Base-by-base conservation (phyloP, 2,888 invertebrate species). In the Leptopilina myrica region DNA sequence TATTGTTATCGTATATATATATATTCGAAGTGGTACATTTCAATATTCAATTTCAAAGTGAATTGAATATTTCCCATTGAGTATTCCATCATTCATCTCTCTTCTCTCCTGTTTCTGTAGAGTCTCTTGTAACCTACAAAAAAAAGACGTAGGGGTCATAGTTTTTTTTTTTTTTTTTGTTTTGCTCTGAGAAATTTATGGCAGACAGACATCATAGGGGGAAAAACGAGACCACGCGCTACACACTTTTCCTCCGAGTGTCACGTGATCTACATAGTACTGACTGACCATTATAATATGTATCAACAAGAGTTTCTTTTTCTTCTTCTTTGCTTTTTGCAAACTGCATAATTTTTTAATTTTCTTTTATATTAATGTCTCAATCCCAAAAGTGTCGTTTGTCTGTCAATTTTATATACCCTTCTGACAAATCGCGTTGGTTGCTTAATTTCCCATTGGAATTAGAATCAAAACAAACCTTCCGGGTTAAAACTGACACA, bases 391-490 rank as follows among this genome's bases (percentile, higher is more conserved):
- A 73, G 73, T 33, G 14, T 56, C 33, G 56, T 73, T 73, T n/a
- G 7, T 56, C 73, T 56, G 9, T 73, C 33, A n/a, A 40, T 69
- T 49, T 9, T 33, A 33, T 3, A 33, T 20, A 20, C 20, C 5
- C 33, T 33, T 26, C 56, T 56, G 73, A 56, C 40, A 53, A 33
- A 59, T 73, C 26, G 12, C 49, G 56, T n/a, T n/a, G 53, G 73
- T 56, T 56, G 56, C 73, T 73, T 73, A 73, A 73, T 73, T 73
- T 73, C 73, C 56, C 73, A 73, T 73, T 59, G 73, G 73, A 73
- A 53, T 73, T 73, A 56, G 33, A 40, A 64, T 15, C 62, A 64
- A 11, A 64, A 64, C 40, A 64, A 33, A 33, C 40, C 64, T 64
- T 64, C 40, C 11, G 11, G 11, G 33, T 64, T 12, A 12, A 33